Conservation (phyloP, 2,113 vertebrate species). For the Perca flavescens region DNA sequence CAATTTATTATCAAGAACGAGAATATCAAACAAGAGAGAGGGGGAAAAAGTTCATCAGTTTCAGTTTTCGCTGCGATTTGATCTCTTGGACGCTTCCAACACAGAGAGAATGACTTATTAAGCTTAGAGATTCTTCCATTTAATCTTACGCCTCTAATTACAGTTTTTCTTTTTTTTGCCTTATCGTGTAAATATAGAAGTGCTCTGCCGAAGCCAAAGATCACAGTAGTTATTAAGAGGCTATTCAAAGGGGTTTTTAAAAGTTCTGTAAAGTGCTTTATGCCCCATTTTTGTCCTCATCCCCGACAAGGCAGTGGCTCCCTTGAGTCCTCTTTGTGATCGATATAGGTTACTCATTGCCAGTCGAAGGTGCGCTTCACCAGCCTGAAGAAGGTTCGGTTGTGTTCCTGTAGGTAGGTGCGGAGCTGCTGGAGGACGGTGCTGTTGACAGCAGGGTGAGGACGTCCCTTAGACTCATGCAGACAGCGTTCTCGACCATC, state of each 20-base stretch:
- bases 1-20: conserved; percentile 89
- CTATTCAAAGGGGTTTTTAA: conserved; percentile 56
- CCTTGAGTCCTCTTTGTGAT: conserved; percentile 24
- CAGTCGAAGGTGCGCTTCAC: conserved; percentile 93
- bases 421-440: conserved; percentile 91
- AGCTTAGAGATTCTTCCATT: conserved; percentile 65
- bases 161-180: conserved; percentile 54
- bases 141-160: conserved; percentile 63
- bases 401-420: conserved; percentile 92
- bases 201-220: conserved; percentile 69
- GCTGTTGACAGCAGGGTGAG: conserved; percentile 90
- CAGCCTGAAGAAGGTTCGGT: conserved; percentile 92
- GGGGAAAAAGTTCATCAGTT: conserved; percentile 65
- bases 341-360: conserved; percentile 80
- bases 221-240: conserved; percentile 64
- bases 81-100: conserved; percentile 72
- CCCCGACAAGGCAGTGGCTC: conserved; percentile 46
- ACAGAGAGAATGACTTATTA: conserved; percentile 77
- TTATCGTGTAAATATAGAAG: conserved; percentile 64
- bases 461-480: conserved; percentile 94
- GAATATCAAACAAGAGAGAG: conserved; percentile 85
- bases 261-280: conserved; percentile 78
- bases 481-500: conserved; percentile 93
- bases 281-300: conserved; percentile 40
- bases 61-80: conserved; percentile 71